Evolutionary conservation across 2,797 vertebrate species (phyloP).

Genomic region (Astyanax mexicanus): DNA sequence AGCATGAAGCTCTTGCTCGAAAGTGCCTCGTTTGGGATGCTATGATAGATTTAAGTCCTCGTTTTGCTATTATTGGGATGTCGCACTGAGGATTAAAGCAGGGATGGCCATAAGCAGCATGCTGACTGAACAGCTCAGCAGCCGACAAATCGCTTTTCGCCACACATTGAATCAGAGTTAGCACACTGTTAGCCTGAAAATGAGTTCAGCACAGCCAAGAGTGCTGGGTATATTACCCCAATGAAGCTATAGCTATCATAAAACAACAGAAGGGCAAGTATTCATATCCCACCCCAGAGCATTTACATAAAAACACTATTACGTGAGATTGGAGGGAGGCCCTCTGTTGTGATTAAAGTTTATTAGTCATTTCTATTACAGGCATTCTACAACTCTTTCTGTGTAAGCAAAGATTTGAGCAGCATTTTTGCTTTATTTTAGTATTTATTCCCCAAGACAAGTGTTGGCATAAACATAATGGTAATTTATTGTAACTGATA

Average conservation of each 20-base stretch:
- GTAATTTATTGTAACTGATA: not conserved
- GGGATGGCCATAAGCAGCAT: constrained; percentile 34
- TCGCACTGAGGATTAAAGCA: constrained; percentile 36
- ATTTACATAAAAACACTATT: constrained; percentile 40
- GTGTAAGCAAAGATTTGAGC: not conserved
- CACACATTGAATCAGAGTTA: constrained; percentile 39
- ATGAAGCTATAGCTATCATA: constrained; percentile 42
- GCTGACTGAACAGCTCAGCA: constrained; percentile 34
- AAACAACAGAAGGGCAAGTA: constrained; percentile 38
- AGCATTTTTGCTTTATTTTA: not conserved
- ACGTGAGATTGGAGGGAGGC: constrained; percentile 17
- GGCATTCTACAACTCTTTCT: constrained; percentile 6
- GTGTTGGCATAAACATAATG: not conserved
- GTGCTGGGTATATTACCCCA: constrained; percentile 30
- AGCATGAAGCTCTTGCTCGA: not conserved
- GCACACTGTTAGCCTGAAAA: constrained; percentile 34
- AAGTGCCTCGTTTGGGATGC: constrained; percentile 5
- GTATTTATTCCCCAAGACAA: not conserved
- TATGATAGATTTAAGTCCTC: constrained; percentile 24
- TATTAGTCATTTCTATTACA: constrained; percentile 8
- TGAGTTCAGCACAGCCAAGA: constrained; percentile 24
- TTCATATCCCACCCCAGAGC: constrained; percentile 32
- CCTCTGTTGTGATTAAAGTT: constrained; percentile 7
- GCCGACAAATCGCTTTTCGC: constrained; percentile 36
- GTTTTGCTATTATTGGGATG: constrained; percentile 16